Percentiles rank a stretch among this genome's conserved stretches.
These are phyloP conservation scores for Nematostella vectensis DNA, from an alignment of 92 coral and sea anemone species.

Conservation along the genomic window DNA sequence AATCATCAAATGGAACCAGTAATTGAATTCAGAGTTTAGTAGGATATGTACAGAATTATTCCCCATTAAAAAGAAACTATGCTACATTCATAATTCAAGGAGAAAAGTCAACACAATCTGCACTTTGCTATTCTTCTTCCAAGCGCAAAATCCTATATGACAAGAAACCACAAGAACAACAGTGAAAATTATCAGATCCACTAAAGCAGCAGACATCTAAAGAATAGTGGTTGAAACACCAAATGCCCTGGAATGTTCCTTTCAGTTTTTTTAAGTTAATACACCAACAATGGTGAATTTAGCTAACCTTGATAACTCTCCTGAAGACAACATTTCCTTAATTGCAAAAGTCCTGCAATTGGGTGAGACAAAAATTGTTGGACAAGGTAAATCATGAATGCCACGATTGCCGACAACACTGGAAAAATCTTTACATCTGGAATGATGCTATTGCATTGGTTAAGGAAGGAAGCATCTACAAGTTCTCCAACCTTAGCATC, in stretches of 20 bases:
- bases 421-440: constrained; percentile 35
- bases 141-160: constrained; percentile 27
- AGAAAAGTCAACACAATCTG: constrained; percentile 14
- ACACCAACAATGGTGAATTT: constrained; percentile 22
- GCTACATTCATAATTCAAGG: constrained; percentile 29
- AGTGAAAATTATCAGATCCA: constrained; percentile 34
- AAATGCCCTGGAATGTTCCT: constrained; percentile 25
- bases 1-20: background rate
- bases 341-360: too few relatives aligned
- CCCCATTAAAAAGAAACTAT: too few relatives aligned
- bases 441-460: constrained; percentile 17
- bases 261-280: constrained; percentile 28
- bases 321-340: constrained; percentile 34
- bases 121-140: constrained; percentile 24
- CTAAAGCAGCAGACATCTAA: constrained; percentile 28
- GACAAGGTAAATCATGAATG: constrained; percentile 35
- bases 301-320: constrained; percentile 24
- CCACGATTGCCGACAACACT: constrained; percentile 35
- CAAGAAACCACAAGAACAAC: constrained; percentile 32
- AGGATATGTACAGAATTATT: too few relatives aligned
- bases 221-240: constrained; percentile 21
- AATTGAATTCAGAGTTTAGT: too few relatives aligned
- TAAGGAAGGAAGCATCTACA: constrained; percentile 20
- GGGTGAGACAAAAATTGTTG: constrained; percentile 29
- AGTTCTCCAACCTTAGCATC: constrained; percentile 21